A percentile compares a stretch with the other conserved stretches of the same genome.
Conservation (phyloP, 2,888 invertebrate species). For the Laspeyria flexula region DNA sequence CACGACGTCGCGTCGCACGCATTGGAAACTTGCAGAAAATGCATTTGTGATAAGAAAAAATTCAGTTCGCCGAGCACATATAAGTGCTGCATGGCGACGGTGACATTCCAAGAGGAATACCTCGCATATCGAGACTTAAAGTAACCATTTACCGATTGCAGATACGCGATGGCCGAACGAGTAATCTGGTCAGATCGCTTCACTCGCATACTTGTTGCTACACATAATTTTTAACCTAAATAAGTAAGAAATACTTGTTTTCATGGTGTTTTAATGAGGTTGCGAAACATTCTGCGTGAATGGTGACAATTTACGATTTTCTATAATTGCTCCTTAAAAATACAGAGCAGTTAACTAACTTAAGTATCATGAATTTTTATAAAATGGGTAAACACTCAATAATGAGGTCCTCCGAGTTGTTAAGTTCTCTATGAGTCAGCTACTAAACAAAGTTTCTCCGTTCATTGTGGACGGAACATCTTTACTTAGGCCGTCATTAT, state of each 20-base stretch:
- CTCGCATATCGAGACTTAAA: conserved; percentile 82
- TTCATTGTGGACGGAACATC: conserved; percentile 52
- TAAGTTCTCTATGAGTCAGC: conserved; percentile 43
- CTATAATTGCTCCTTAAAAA: conserved; percentile 20
- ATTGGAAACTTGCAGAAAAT: conserved; percentile 84
- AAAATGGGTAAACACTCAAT: conserved; percentile 17
- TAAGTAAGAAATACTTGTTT: conserved; percentile 78
- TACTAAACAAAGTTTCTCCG: conserved; percentile 41
- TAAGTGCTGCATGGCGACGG: conserved; percentile 81
- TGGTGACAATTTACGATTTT: conserved; percentile 24
- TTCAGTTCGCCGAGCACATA: conserved; percentile 79
- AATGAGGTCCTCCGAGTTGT: conserved; percentile 25
- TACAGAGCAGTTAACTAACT: background rate
- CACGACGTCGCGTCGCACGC: conserved; percentile 59
- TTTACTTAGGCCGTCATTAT: conserved; percentile 69
- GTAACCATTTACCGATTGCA: conserved; percentile 85
- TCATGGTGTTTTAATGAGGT: conserved; percentile 67
- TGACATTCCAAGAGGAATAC: conserved; percentile 81
- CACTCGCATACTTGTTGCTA: conserved; percentile 75
- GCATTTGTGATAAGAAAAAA: conserved; percentile 85
- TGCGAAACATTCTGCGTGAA: conserved; percentile 28
- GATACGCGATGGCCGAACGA: conserved; percentile 83
- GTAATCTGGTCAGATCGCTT: conserved; percentile 83
- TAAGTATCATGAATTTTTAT: background rate
- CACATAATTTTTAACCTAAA: conserved; percentile 83